Evolutionary conservation across 2,113 vertebrate genomes (phyloP), one percentile per base, ranked within the genome.

Genomic region (Clarias macrocephalus): DNA sequence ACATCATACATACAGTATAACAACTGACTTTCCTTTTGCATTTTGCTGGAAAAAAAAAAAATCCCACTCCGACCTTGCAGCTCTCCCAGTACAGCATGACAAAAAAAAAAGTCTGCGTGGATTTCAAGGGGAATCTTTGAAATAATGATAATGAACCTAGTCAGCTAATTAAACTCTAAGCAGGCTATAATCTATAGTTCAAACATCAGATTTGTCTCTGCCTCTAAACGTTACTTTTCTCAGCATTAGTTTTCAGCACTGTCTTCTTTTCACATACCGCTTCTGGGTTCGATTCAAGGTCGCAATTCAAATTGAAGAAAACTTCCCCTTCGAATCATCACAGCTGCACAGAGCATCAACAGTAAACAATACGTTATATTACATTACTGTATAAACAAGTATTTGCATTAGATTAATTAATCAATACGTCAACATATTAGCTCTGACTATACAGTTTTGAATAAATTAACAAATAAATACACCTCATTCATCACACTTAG

Each of bases 151-250:
- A 30, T 28, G 15, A 68, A 68, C 25, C 65, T 30, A 68, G 65
- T 68, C 15, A 75, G 73, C 73, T 77, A 77, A 77, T 77, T 52
- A 25, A 52, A 77, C 73, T 77, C 42, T 42, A 48, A 77, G 65
- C 28, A 30, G 28, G n/a, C 65, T 68, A 15, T 68, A 48, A 48
- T 48, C 48, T 48, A 12, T 68, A 68, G 65, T 28, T 30, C 1
- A 13, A 68, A 30, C 30, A 28, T 68, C 65, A 68, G 65, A 25
- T 68, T 68, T 68, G 65, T 30, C 28, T 13, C 6, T 48, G 48
- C 48, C 48, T 48, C 5, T 7, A 48, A 42, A 48, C 5, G 42
- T 48, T 48, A 48, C 6, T 48, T 48, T 8, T 76, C 37, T 25
- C 52, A 12, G 23, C 21, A 52, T 76, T 76, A 76, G 42, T 76